Conservation (phyloP, 2,797 vertebrate genomes). For the Stomatorhinus walkeri region DNA sequence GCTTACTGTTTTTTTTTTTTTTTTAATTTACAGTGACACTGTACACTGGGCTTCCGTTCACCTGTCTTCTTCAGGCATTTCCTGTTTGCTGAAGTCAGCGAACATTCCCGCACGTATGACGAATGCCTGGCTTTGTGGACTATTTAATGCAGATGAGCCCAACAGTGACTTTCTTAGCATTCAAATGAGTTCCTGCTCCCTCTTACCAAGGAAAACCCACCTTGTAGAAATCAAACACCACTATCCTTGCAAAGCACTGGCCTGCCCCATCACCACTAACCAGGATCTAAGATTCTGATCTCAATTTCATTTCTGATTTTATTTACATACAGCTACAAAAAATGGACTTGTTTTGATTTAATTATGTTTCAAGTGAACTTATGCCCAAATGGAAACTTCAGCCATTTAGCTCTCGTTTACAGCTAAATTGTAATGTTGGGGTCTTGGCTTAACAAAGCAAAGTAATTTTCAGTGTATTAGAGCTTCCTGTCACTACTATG, state of each 20-base stretch:
- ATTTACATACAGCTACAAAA: conserved; percentile 30
- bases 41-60: not conserved
- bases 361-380: not conserved
- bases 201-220: not conserved
- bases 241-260: not conserved
- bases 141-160: not conserved
- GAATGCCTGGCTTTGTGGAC: not conserved
- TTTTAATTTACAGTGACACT: not conserved
- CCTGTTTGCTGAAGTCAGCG: conserved; percentile 10
- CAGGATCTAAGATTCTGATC: not conserved
- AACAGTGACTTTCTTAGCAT: not conserved
- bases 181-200: not conserved
- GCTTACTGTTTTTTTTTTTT: not conserved
- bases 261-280: not conserved
- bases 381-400: not conserved
- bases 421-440: not conserved
- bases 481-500: conserved; percentile 9
- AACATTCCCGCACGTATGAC: not conserved
- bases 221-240: not conserved
- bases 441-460: not conserved
- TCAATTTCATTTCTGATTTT: conserved; percentile 30
- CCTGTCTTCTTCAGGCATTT: conserved; percentile 9
- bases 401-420: not conserved
- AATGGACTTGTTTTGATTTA: not conserved
- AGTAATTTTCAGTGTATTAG: not conserved